Percentiles rank a stretch among this genome's conserved stretches.
Conservation (phyloP, 2,888 invertebrate species). For the Himalopsyche tibetana region DNA sequence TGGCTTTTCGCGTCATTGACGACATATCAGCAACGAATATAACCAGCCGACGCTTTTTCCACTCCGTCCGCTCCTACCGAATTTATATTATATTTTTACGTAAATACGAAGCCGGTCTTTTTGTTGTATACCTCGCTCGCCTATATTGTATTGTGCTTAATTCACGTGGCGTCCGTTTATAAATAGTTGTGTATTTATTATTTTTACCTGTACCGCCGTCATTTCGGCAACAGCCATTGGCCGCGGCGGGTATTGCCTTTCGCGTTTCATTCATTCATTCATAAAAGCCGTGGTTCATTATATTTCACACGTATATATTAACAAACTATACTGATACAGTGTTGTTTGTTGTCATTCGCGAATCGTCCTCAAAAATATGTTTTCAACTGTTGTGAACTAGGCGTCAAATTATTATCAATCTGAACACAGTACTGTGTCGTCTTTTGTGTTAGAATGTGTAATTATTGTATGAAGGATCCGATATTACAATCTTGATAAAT, state of each 20-base stretch:
- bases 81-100: neutral
- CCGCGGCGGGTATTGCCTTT: conserved; percentile 29
- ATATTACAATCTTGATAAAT: too few species aligned
- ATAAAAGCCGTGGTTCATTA: neutral
- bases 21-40: neutral
- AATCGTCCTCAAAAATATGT: too few species aligned
- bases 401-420: too few species aligned
- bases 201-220: conserved; percentile 1
- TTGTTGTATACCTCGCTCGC: neutral
- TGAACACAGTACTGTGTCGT: too few species aligned
- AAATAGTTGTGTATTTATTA: neutral
- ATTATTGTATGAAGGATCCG: too few species aligned
- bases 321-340: neutral
- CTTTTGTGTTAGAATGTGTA: too few species aligned
- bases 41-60: neutral
- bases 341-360: too few species aligned
- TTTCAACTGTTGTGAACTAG: too few species aligned
- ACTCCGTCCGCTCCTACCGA: neutral
- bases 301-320: neutral
- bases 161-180: neutral
- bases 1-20: neutral
- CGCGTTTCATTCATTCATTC: conserved; percentile 9
- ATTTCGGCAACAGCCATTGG: conserved; percentile 6
- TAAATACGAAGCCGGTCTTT: neutral
- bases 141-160: neutral